These are phyloP conservation scores for Macrobrachium nipponense DNA, from an alignment of 1,140 invertebrate genomes.

Conservation along the genomic window DNA sequence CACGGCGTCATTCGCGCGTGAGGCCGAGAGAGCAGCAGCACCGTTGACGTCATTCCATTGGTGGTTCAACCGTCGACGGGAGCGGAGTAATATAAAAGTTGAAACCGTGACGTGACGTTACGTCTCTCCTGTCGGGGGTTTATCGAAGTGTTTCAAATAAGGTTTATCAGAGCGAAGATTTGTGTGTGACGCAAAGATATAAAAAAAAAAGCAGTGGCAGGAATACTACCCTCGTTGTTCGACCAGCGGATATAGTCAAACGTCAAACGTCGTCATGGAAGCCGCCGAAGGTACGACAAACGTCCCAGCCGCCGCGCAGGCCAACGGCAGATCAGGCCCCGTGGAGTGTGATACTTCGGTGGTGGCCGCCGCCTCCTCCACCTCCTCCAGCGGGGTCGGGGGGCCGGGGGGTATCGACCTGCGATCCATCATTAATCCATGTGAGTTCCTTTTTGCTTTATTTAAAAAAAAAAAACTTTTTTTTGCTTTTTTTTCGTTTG, in stretches of 20 bases:
- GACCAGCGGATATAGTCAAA: no score
- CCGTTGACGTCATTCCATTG: slow-evolving; percentile 8
- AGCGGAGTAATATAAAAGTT: slow-evolving; percentile 40
- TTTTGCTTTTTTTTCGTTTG: neutral
- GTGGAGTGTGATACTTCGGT: slow-evolving; percentile 45
- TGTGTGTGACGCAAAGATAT: no score
- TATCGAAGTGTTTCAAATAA: no score
- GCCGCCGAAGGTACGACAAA: slow-evolving; percentile 4
- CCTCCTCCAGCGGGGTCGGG: neutral
- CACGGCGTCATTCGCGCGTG: no score
- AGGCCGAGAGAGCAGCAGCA: no score
- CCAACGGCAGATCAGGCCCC: slow-evolving; percentile 35
- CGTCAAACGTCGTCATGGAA: no score
- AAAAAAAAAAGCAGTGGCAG: no score
- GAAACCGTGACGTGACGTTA: no score
- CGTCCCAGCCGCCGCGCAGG: slow-evolving; percentile 41
- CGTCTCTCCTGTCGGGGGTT: no score
- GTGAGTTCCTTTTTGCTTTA: slow-evolving; percentile 36
- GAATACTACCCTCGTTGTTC: no score
- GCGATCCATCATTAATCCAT: slow-evolving; percentile 55
- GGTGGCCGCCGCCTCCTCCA: neutral
- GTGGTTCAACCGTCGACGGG: slow-evolving; percentile 39
- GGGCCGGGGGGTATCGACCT: slow-evolving; percentile 53
- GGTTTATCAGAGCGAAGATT: no score
- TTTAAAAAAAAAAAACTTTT: neutral